phyloP scores from a whole-genome alignment of 2,797 vertebrate species.

The Tolypeutes matacus region DNA sequence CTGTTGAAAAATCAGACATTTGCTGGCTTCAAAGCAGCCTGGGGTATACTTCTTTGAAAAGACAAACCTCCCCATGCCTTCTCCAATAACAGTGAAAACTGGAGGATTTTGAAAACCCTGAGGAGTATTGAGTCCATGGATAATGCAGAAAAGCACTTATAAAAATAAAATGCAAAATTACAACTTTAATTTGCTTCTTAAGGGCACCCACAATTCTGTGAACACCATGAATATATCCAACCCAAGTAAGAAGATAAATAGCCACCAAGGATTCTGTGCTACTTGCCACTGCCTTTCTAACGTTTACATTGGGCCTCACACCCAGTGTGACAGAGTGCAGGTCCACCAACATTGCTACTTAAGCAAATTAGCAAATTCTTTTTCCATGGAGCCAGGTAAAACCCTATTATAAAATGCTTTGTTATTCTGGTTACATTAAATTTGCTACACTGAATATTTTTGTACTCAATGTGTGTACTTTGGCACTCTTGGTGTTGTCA shows the following conservation, averaged over 20 bases:
- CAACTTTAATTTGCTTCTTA: conserved; percentile 16
- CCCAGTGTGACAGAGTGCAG: background rate
- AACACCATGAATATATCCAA: background rate
- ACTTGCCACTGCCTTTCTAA: background rate
- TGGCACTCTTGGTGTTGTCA: background rate
- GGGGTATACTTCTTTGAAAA: background rate
- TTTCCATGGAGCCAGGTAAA: background rate
- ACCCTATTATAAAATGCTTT: background rate
- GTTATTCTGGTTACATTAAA: background rate
- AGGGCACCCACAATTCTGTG: background rate
- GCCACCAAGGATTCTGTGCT: background rate
- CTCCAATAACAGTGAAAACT: background rate
- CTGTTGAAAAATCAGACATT: background rate
- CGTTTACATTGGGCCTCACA: background rate
- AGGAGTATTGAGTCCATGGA: background rate
- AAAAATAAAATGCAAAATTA: background rate
- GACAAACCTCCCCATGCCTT: background rate
- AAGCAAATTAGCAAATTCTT: background rate
- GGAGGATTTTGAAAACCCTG: background rate
- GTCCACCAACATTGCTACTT: conserved; percentile 41
- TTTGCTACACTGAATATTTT: background rate
- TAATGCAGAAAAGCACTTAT: conserved; percentile 15
- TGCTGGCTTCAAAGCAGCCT: background rate
- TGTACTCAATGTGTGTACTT: background rate
- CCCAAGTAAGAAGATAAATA: background rate